A percentile compares a stretch with the other conserved stretches of the same genome.
Evolutionary conservation across 2,797 vertebrate genomes (phyloP).

Genomic region (Epinephelus coioides): DNA sequence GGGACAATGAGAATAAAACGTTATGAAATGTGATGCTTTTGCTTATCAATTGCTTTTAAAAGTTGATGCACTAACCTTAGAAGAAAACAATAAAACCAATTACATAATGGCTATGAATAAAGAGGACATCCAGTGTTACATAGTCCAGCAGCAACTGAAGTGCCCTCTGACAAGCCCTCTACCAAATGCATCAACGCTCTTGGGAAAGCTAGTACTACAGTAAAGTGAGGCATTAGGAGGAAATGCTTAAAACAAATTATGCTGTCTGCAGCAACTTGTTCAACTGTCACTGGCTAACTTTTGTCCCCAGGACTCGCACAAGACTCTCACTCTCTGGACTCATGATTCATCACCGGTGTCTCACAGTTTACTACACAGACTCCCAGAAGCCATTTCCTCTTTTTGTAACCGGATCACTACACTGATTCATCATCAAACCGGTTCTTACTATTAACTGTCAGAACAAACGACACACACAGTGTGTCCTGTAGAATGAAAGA

Average conservation of each 20-base stretch:
- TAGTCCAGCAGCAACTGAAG: background rate
- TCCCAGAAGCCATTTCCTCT: background rate
- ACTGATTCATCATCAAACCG: background rate
- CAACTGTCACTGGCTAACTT: background rate
- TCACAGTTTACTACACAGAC: background rate
- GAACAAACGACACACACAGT: background rate
- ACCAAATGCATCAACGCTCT: background rate
- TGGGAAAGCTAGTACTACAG: background rate
- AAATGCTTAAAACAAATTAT: background rate
- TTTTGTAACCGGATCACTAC: background rate
- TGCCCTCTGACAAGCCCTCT: background rate
- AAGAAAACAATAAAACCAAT: too few relatives aligned
- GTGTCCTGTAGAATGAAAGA: background rate
- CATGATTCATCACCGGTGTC: background rate
- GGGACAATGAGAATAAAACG: background rate
- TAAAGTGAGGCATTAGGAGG: background rate
- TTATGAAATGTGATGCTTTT: too few relatives aligned
- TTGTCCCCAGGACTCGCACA: too few relatives aligned
- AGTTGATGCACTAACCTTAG: too few relatives aligned
- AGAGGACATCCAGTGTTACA: background rate
- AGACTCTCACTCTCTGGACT: too few relatives aligned
- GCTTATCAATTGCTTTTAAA: too few relatives aligned
- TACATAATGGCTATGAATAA: background rate
- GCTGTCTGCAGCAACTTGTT: background rate
- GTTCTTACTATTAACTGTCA: background rate